These are phyloP conservation scores for Meghimatium bilineatum DNA, from an alignment of 2,888 invertebrate genomes.

Conservation along the genomic window DNA sequence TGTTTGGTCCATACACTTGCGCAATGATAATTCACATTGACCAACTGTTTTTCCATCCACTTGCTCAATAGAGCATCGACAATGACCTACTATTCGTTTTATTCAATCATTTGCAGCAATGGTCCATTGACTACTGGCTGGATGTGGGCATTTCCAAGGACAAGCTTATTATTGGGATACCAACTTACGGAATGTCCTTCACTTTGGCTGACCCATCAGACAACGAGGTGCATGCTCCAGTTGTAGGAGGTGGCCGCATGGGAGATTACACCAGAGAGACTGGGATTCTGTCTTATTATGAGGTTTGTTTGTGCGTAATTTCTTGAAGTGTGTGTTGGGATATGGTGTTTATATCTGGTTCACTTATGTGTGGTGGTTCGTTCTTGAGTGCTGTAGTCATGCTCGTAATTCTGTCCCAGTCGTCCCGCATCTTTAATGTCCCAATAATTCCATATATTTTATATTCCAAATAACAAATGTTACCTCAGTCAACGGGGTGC, in stretches of 20 bases:
- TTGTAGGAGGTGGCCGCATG: conserved; percentile 87
- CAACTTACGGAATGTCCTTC: conserved; percentile 86
- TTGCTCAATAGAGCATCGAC: too few species aligned
- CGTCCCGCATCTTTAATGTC: too few species aligned
- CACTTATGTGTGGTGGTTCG: neutral
- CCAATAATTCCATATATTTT: too few species aligned
- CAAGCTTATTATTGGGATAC: conserved; percentile 93
- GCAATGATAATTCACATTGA: too few species aligned
- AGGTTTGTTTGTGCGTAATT: conserved; percentile 79
- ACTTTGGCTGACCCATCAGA: conserved; percentile 58
- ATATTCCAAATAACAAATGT: too few species aligned
- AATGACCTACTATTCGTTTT: too few species aligned
- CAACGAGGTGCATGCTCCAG: conserved; percentile 86
- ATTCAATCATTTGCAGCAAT: conserved; percentile 54
- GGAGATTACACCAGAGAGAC: conserved; percentile 91
- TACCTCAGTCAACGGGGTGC: too few species aligned
- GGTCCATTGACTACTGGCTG: conserved; percentile 68
- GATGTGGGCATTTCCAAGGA: conserved; percentile 78
- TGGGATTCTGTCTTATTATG: conserved; percentile 96
- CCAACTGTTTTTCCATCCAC: too few species aligned
- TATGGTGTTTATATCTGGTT: neutral
- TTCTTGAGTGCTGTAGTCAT: neutral
- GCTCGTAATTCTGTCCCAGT: neutral
- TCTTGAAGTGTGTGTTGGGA: neutral
- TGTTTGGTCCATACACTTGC: too few species aligned